Percentiles rank a stretch among this genome's conserved stretches.
Conservation (phyloP, 2,113 vertebrate species). For the Notarius lentiginosus region DNA sequence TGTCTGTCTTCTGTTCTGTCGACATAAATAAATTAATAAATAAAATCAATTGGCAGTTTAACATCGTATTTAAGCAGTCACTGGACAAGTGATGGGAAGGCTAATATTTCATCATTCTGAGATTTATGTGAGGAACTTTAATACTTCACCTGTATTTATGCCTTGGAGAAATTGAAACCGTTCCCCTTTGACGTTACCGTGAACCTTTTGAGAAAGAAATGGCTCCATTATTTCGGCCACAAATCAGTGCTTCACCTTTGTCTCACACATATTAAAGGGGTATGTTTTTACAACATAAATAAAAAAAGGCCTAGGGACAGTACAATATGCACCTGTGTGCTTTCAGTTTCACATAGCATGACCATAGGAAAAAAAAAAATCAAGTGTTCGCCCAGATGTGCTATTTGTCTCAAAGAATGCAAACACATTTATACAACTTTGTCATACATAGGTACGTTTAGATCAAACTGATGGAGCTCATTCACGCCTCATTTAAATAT, state of each 20-base stretch:
- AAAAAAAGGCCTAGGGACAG: not conserved
- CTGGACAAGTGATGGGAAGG: slow-evolving; percentile 39
- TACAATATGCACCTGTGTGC: not conserved
- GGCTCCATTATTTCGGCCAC: slow-evolving; percentile 72
- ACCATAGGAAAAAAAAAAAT: no score
- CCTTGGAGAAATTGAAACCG: slow-evolving; percentile 68
- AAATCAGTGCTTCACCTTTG: slow-evolving; percentile 73
- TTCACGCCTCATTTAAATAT: slow-evolving; percentile 87
- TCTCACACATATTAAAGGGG: slow-evolving; percentile 19
- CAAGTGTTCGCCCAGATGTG: not conserved
- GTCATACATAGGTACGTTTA: slow-evolving; percentile 66
- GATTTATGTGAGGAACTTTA: slow-evolving; percentile 73
- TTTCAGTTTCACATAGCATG: not conserved
- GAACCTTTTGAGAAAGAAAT: slow-evolving; percentile 68
- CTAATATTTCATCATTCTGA: slow-evolving; percentile 71
- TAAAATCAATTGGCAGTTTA: slow-evolving; percentile 36
- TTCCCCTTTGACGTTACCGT: slow-evolving; percentile 60
- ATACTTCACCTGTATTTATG: slow-evolving; percentile 61
- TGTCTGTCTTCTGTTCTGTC: slow-evolving; percentile 51
- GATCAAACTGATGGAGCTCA: slow-evolving; percentile 68
- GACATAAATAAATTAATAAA: slow-evolving; percentile 11
- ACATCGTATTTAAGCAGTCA: slow-evolving; percentile 47
- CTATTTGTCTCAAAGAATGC: slow-evolving; percentile 31
- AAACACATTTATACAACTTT: slow-evolving; percentile 36
- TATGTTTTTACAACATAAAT: not conserved